Percentiles rank a stretch among this genome's conserved stretches.
Conservation (phyloP, 2,797 vertebrate genomes). For the Neopelma chrysocephalum region DNA sequence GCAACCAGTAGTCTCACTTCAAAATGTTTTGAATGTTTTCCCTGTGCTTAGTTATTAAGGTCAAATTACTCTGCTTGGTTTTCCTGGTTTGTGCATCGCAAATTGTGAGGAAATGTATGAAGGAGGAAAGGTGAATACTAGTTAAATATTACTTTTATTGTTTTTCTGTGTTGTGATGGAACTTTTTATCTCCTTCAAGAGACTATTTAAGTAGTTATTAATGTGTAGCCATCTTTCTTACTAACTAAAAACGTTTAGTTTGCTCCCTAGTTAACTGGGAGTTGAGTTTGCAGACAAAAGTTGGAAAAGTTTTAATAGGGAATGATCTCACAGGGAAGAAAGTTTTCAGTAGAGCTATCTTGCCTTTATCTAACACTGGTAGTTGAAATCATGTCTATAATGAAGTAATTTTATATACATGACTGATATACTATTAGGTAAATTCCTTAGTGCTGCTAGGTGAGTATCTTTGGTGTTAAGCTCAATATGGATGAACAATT, state of each 20-base stretch:
- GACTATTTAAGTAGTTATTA: neutral
- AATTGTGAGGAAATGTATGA: neutral
- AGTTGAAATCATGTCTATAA: neutral
- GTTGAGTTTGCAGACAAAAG: neutral
- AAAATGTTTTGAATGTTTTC: neutral
- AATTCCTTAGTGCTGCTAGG: neutral
- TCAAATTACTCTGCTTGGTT: neutral
- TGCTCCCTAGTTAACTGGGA: neutral
- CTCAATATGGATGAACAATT: neutral
- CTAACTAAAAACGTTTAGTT: neutral
- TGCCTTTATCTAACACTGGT: neutral
- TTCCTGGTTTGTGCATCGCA: neutral
- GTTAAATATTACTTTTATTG: neutral
- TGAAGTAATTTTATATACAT: neutral
- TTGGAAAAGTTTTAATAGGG: neutral
- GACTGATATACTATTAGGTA: neutral
- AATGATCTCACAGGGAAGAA: neutral
- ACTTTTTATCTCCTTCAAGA: neutral
- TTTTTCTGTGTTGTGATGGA: neutral
- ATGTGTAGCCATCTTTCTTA: neutral
- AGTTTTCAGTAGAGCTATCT: neutral
- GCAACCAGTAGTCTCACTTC: neutral
- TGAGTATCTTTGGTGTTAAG: neutral
- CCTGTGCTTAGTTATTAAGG: neutral
- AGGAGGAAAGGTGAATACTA: neutral